Conservation (phyloP, 2,888 invertebrate species). For the Junonia oenone region DNA sequence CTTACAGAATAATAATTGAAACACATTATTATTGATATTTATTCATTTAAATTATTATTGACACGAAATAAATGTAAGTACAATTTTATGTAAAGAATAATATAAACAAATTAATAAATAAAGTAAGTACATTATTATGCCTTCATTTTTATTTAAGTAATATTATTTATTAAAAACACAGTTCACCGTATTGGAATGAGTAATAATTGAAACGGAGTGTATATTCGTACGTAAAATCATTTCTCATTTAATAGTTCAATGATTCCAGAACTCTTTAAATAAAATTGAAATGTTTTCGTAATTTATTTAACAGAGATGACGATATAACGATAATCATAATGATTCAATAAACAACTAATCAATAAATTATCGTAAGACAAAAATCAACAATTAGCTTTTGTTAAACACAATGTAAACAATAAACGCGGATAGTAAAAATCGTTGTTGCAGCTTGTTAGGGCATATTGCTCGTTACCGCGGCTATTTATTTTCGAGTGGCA, state of each 20-base stretch:
- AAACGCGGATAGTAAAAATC: slow-evolving; percentile 58
- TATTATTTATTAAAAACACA: background rate
- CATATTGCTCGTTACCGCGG: slow-evolving; percentile 68
- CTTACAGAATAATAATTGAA: background rate
- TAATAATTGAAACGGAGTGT: background rate
- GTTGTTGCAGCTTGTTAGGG: slow-evolving; percentile 70
- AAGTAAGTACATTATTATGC: background rate
- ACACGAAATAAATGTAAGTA: background rate
- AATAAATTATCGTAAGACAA: slow-evolving; percentile 22
- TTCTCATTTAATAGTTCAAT: background rate
- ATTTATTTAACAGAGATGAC: background rate
- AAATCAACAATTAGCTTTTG: slow-evolving; percentile 26
- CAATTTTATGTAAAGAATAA: background rate
- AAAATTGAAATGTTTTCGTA: background rate
- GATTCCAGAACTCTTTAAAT: background rate
- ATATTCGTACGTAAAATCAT: background rate
- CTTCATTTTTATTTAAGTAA: background rate
- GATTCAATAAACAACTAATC: slow-evolving; percentile 2
- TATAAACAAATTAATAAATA: background rate
- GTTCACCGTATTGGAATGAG: background rate
- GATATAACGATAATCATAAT: background rate
- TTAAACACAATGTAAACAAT: slow-evolving; percentile 40
- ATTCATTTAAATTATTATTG: background rate
- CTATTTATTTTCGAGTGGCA: slow-evolving; percentile 77
- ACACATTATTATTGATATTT: background rate